Percentiles rank a stretch among this genome's conserved stretches.
Conservation (phyloP, 2,113 vertebrate species). For the Leucopternis melanops region DNA sequence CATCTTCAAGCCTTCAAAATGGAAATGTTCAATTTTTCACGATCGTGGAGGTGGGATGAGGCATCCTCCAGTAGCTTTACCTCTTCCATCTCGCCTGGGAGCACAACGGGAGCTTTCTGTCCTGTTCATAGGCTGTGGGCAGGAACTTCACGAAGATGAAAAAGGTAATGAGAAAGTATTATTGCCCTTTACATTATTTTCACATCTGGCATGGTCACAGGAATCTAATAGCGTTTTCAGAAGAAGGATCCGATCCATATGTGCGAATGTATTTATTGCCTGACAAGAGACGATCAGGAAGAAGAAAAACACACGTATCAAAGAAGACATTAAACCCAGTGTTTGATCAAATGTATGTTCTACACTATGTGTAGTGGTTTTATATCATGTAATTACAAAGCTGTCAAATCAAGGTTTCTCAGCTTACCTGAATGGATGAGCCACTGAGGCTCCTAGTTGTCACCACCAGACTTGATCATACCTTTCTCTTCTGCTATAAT, state of each 20-base stretch:
- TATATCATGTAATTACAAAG: not conserved
- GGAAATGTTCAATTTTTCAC: not conserved
- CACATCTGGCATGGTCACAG: constrained; percentile 55
- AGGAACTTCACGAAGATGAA: not conserved
- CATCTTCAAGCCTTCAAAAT: not conserved
- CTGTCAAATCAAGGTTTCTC: not conserved
- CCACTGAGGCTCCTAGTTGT: not conserved
- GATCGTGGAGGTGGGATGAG: not conserved
- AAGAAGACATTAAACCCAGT: constrained; percentile 91
- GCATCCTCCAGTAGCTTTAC: not conserved
- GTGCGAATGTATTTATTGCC: constrained; percentile 93
- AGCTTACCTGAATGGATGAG: not conserved
- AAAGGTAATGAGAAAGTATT: not conserved
- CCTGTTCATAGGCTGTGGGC: not conserved
- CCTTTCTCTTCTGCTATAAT: not conserved
- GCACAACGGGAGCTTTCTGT: not conserved
- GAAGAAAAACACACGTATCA: constrained; percentile 89
- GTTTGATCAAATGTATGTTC: constrained; percentile 87
- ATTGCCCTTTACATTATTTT: not conserved
- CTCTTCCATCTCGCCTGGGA: not conserved
- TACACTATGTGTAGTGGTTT: not conserved
- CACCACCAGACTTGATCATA: not conserved
- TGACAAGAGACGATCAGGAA: constrained; percentile 91
- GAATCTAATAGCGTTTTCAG: constrained; percentile 90
- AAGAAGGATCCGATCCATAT: constrained; percentile 90